Evolutionary conservation across 1,140 invertebrate species (phyloP).

Genomic region (Drosophila teissieri): DNA sequence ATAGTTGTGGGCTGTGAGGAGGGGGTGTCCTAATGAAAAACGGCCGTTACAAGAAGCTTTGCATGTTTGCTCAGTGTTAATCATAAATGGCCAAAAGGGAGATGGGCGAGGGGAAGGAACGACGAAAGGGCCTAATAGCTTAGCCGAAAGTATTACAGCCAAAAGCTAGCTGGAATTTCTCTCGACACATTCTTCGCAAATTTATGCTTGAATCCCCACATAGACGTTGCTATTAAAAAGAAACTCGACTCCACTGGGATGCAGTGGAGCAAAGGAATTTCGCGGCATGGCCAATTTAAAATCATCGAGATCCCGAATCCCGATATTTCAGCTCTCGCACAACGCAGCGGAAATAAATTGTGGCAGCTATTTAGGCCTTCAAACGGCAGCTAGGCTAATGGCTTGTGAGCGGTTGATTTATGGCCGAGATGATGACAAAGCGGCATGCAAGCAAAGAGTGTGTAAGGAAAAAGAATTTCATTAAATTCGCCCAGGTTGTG

Average conservation of each 20-base stretch:
- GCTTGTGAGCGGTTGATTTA: slow-evolving; percentile 65
- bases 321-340: slow-evolving; percentile 25
- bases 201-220: slow-evolving; percentile 56
- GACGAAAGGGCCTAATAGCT: slow-evolving; percentile 36
- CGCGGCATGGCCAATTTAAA: slow-evolving; percentile 38
- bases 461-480: slow-evolving; percentile 31
- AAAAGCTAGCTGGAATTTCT: slow-evolving; percentile 21
- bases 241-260: not conserved
- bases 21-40: slow-evolving; percentile 59
- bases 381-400: slow-evolving; percentile 58
- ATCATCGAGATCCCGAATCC: slow-evolving; percentile 39
- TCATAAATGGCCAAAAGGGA: slow-evolving; percentile 63
- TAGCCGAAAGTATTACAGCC: slow-evolving; percentile 16
- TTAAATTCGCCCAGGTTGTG: slow-evolving; percentile 29
- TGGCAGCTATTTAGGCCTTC: slow-evolving; percentile 62
- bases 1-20: not conserved
- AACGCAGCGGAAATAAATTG: slow-evolving; percentile 66
- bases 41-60: slow-evolving; percentile 58
- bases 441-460: slow-evolving; percentile 52
- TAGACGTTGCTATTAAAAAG: slow-evolving; percentile 1
- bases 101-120: slow-evolving; percentile 6
- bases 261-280: slow-evolving; percentile 17
- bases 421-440: slow-evolving; percentile 58
- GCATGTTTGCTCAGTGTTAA: slow-evolving; percentile 78
- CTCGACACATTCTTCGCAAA: slow-evolving; percentile 4